These are phyloP conservation scores for Scaptomyza tumidula DNA, from an alignment of 2,888 invertebrate species.

Conservation along the genomic window DNA sequence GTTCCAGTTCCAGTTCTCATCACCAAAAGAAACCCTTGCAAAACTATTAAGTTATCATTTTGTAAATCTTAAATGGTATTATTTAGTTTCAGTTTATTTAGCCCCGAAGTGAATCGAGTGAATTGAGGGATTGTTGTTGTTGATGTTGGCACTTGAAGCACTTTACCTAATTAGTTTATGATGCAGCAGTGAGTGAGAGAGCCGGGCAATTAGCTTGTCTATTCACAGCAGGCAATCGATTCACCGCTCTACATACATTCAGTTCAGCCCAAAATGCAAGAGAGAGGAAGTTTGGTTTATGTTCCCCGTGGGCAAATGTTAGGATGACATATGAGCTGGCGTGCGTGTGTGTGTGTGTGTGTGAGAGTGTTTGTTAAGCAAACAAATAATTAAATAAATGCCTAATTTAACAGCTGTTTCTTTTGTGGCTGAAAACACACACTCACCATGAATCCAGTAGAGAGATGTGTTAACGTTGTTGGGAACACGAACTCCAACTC, in stretches of 20 bases:
- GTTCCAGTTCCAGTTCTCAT: not conserved
- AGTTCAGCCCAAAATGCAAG: constrained; percentile 9
- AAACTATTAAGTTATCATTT: not conserved
- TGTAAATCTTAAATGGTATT: not conserved
- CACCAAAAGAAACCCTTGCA: too few species aligned
- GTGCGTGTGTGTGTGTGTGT: constrained; percentile 17
- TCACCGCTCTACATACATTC: constrained; percentile 8
- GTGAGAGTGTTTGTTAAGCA: constrained; percentile 45
- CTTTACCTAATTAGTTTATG: constrained; percentile 62
- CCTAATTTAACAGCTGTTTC: constrained; percentile 64
- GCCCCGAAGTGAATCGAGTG: not conserved
- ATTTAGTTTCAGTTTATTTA: too few species aligned
- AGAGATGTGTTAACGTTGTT: constrained; percentile 49
- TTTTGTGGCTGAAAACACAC: constrained; percentile 25
- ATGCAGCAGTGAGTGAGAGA: constrained; percentile 49
- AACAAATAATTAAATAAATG: constrained; percentile 74
- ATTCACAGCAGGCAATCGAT: constrained; percentile 44
- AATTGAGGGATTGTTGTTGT: constrained; percentile 14
- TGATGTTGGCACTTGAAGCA: constrained; percentile 41
- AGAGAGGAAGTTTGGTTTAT: constrained; percentile 16
- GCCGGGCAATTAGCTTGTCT: constrained; percentile 52
- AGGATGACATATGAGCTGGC: constrained; percentile 56
- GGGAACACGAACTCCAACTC: constrained; percentile 35
- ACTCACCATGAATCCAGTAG: constrained; percentile 75
- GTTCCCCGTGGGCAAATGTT: constrained; percentile 19